Evolutionary conservation across 2,888 invertebrate species (phyloP).

Genomic region (Mylabris sibirica): DNA sequence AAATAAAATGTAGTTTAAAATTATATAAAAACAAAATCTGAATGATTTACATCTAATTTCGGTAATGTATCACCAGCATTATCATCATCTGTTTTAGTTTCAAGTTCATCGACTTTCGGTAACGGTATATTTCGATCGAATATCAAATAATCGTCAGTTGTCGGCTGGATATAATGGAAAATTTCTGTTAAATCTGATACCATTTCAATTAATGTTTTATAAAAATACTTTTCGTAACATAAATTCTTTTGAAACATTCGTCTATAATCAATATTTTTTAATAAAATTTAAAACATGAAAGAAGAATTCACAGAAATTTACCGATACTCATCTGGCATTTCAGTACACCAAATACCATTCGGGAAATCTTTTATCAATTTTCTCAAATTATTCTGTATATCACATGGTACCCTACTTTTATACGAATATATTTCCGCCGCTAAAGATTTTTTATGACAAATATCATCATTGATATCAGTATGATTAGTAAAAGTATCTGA

Average conservation of each 20-base stretch:
- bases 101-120: slow-evolving; percentile 29
- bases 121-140: slow-evolving; percentile 51
- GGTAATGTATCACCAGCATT: not conserved
- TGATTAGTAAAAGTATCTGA: not conserved
- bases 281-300: too few species aligned
- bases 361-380: slow-evolving; percentile 57
- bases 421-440: not conserved
- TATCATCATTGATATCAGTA: not conserved
- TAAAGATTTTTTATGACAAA: slow-evolving; percentile 3
- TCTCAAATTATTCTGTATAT: slow-evolving; percentile 49
- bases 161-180: slow-evolving; percentile 51
- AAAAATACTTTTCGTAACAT: slow-evolving; percentile 51
- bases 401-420: slow-evolving; percentile 43
- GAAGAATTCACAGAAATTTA: slow-evolving; percentile 6
- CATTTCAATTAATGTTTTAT: slow-evolving; percentile 51
- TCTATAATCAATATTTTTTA: slow-evolving; percentile 38
- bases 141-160: slow-evolving; percentile 53
- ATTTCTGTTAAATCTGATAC: slow-evolving; percentile 50
- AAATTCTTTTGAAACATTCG: slow-evolving; percentile 48
- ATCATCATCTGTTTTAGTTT: slow-evolving; percentile 22
- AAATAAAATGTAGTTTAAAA: not conserved
- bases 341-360: slow-evolving; percentile 63
- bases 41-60: not conserved
- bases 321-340: slow-evolving; percentile 52
- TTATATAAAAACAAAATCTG: not conserved